These are phyloP conservation scores for Rhagophthalmus giganteus DNA, from an alignment of 2,888 invertebrate genomes.

Conservation along the genomic window DNA sequence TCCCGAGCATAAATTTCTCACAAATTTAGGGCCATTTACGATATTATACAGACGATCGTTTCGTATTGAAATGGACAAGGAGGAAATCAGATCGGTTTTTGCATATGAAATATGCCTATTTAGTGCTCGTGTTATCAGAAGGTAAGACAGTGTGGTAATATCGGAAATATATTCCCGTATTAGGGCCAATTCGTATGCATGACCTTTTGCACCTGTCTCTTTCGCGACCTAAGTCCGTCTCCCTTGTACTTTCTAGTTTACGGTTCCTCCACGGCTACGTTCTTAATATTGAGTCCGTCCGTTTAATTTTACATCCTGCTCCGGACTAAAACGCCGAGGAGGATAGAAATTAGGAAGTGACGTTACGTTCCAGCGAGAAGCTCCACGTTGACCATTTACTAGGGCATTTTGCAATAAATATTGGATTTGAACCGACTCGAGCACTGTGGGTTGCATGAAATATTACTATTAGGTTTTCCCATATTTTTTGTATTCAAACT, in stretches of 20 bases:
- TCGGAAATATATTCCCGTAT: slow-evolving; percentile 48
- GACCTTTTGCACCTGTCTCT: slow-evolving; percentile 37
- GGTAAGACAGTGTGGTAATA: slow-evolving; percentile 48
- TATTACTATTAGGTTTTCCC: slow-evolving; percentile 27
- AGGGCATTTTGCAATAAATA: slow-evolving; percentile 31
- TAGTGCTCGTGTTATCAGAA: slow-evolving; percentile 42
- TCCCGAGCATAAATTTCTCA: too few relatives aligned
- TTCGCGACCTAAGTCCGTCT: slow-evolving; percentile 25
- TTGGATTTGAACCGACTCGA: slow-evolving; percentile 20
- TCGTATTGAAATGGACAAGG: slow-evolving; percentile 31
- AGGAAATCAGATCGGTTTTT: slow-evolving; percentile 37
- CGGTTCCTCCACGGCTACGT: slow-evolving; percentile 8
- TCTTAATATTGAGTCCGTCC: too few relatives aligned
- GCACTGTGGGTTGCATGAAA: slow-evolving; percentile 22
- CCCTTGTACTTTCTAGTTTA: slow-evolving; percentile 16
- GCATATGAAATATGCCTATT: slow-evolving; percentile 43
- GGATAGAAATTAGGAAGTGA: slow-evolving; percentile 8
- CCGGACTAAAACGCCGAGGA: slow-evolving; percentile 6
- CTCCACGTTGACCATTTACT: slow-evolving; percentile 29
- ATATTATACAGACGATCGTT: slow-evolving; percentile 12
- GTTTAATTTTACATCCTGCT: slow-evolving; percentile 18
- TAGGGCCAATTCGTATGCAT: slow-evolving; percentile 50
- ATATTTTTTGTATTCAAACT: slow-evolving; percentile 27
- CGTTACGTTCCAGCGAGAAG: slow-evolving; percentile 3
- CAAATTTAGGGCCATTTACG: too few relatives aligned